These are phyloP conservation scores for Mallotus villosus DNA, from an alignment of 2,797 vertebrate genomes.

Conservation along the genomic window DNA sequence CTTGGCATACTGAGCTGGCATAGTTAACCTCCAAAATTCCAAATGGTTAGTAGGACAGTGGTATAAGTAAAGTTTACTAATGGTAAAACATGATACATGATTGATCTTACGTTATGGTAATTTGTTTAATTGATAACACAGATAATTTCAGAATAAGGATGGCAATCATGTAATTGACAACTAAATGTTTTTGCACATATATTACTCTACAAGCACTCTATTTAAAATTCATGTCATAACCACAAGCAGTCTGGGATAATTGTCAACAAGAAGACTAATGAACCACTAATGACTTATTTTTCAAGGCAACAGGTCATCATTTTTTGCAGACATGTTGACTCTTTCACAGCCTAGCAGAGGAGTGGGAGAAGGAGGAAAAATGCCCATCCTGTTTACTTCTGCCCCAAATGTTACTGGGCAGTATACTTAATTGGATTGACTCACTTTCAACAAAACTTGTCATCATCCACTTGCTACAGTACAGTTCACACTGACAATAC, in stretches of 20 bases:
- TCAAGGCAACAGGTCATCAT: neutral
- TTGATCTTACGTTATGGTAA: neutral
- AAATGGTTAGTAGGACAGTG: no score
- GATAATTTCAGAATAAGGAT: neutral
- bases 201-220: neutral
- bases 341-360: neutral
- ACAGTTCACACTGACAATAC: no score
- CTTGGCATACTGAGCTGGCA: no score
- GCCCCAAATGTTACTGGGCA: neutral
- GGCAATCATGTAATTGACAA: neutral
- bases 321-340: neutral
- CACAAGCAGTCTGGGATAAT: neutral
- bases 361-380: neutral
- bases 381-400: constrained; percentile 11
- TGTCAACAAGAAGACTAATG: neutral
- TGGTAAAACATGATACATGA: neutral
- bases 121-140: neutral
- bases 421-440: constrained; percentile 15
- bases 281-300: neutral
- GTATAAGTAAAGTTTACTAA: no score
- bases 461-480: neutral
- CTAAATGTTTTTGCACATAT: neutral
- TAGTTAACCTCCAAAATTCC: no score
- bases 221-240: neutral
- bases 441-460: neutral